Evolutionary conservation across 2,113 vertebrate species (phyloP), one percentile per base, ranked within the genome.

Genomic region (Hystrix brachyura): DNA sequence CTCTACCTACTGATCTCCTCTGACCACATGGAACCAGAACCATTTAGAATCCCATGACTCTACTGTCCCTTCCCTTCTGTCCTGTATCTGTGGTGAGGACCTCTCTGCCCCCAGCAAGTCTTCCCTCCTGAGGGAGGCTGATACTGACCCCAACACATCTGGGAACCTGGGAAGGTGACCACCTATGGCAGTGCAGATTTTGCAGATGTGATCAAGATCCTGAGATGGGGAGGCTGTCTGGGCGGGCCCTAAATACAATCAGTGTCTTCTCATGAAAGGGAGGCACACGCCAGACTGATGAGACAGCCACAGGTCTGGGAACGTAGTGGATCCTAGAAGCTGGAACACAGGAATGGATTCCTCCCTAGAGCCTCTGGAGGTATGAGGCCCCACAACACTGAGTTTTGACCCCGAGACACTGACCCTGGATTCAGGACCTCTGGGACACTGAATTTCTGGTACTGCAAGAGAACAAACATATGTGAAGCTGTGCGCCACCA

Each of bases 331-430:
- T 27, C 57, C 10, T 2, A 15, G 51, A 43, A 87, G 59, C 25
- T 13, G 59, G 67, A 67, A 79, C 83, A 29, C 1, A 19, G 27
- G 78, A 51, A 32, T 0, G 0, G 23, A 10, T 4, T 12, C 17
- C 10, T 27, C 60, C 76, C 69, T 4, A 5, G 27, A 10, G n/a
- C 34, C 46, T 46, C 38, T 0, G 0, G 38, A 32, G 19, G 72
- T 23, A 64, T 29, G 2, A 0, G 0, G 0, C 6, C 21, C 38
- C 5, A 62, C n/a, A 38, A 87, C 79, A 19, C 78, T 1, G 0
- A 29, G n/a, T 3, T 53, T 53, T 8, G 1, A n/a, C 48, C 46
- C 17, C 7, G 32, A 1, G 67, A 51, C 17, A 59, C 19, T 3
- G 13, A 76, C 1, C 19, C 14, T 25, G 7, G 79, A 19, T 27